Base-by-base conservation (phyloP, 2,113 vertebrate species). In the Chaetodon auriga region DNA sequence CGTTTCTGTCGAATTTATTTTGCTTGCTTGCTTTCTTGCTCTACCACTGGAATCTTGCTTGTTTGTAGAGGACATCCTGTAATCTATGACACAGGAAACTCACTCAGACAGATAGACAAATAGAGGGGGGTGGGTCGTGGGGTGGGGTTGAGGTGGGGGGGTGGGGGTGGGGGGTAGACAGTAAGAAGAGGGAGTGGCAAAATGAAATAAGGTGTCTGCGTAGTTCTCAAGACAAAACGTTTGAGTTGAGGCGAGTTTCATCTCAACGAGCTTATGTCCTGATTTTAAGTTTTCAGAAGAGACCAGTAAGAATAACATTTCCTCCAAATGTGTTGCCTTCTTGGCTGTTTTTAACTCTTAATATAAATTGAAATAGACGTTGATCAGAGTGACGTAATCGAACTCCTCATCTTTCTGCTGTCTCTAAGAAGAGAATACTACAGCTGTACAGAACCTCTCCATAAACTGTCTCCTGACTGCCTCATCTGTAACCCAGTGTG, bases 61-160 rank as follows among this genome's bases (percentile, higher is more conserved):
- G 86, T 94, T 94, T 92, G 84, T 78, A 84, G 82, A 92, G 77
- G 84, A 93, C 86, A 89, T 94, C 92, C 94, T 89, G 91, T 86
- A 84, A 94, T 92, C 91, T 87, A 58, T 80, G 85, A 87, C 86
- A 93, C 89, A 90, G 93, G 92, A 93, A 93, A 80, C 12, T 21
- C 75, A 75, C 72, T 72, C 76, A 88, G 87, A 91, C 82, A 86
- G 82, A 85, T 71, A 89, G 89, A 84, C 23, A 18, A 77, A 74
- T 12, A 21, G 71, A 71, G 76, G 48, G 30, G 14, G 21, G 62
- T n/a, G 53, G 30, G 1, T 30, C 30, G 55, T 23, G 45, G 57
- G 30, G 41, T 41, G 46, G n/a, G 18, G 53, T 9, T 30, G 30
- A 46, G n/a, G 74, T 64, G 76, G 48, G 30, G 45, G 57, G 30